Evolutionary conservation across 1,140 invertebrate species (phyloP), one percentile per base, ranked within the genome.

Genomic region (Scaptomyza hsui): DNA sequence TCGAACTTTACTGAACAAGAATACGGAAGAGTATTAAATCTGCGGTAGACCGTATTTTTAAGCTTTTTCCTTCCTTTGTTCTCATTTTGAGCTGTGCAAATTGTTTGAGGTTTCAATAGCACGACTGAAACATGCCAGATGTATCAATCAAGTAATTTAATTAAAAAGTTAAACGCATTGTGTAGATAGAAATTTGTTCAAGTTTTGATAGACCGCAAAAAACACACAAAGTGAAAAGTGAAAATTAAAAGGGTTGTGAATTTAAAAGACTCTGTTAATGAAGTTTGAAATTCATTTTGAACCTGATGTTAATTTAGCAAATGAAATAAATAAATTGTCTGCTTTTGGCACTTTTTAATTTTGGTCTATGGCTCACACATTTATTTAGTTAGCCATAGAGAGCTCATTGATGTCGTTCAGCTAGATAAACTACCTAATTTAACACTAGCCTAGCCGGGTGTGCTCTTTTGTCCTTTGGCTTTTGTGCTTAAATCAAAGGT

Each of bases 81-180:
- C 16, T 19, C 51, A 21, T 39, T 41, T 35, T 53, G 18, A 41
- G 59, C 26, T 44, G 41, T 9, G 21, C 13, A 69, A 71, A 62
- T 48, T 57, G 60, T 56, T 74, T 74, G 64, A 37, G 78, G 74
- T 55, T 49, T 74, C 56, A 81, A 82, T 65, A 49, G 10, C 7
- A 18, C 19, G 26, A 12, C 10, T 2, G 41, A 63, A 74, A 69
- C 49, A 48, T 55, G 16, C 29, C 42, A 53, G 62, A 47, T 61
- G 42, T 60, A 65, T 72, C 72, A 86, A 83, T 76, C 52, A 79
- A 45, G 51, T 56, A 75, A 79, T 83, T 75, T 79, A 76, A 79
- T 85, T 76, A 85, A 72, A 72, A 85, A 75, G 56, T 69, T 51
- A 52, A 65, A 24, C 24, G 29, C 15, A 35, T 45, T 51, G 26